Evolutionary conservation across 2,797 vertebrate genomes (phyloP).

Genomic region (Simalia tracyae): DNA sequence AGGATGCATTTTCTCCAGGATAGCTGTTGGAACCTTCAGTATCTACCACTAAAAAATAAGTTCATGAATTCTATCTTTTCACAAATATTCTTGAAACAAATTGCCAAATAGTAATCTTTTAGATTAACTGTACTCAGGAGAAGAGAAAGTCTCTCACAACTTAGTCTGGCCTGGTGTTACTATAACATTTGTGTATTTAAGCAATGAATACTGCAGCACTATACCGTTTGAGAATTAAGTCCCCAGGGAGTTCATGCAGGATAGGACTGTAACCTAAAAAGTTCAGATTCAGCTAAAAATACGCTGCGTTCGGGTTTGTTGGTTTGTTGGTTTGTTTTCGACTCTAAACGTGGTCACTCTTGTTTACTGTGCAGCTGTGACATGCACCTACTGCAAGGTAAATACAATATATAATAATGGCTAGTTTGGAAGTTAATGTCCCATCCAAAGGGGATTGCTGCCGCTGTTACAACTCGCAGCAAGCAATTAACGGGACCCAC

Average conservation of each 20-base stretch:
- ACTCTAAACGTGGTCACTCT: conserved; percentile 5
- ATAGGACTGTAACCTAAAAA: not conserved
- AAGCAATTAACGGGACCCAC: conserved; percentile 60
- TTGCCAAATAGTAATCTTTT: not conserved
- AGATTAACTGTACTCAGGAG: not conserved
- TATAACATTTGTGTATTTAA: not conserved
- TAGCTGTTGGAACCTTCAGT: not conserved
- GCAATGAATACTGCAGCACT: not conserved
- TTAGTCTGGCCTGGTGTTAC: not conserved
- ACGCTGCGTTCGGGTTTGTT: not conserved
- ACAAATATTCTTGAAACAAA: no score
- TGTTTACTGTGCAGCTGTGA: conserved; percentile 31
- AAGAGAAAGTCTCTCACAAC: not conserved
- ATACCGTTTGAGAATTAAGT: not conserved
- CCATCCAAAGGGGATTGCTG: conserved; percentile 43
- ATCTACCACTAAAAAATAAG: not conserved
- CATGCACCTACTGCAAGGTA: conserved; percentile 41
- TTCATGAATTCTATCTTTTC: not conserved
- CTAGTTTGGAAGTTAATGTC: conserved; percentile 53
- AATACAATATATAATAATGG: conserved; percentile 50
- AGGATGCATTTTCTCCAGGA: not conserved
- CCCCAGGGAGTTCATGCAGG: not conserved
- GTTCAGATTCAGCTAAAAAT: not conserved
- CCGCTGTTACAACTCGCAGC: conserved; percentile 51
- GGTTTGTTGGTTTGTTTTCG: not conserved